Base-by-base conservation (phyloP, 1,140 invertebrate genomes). In the Charaxes varanes region DNA sequence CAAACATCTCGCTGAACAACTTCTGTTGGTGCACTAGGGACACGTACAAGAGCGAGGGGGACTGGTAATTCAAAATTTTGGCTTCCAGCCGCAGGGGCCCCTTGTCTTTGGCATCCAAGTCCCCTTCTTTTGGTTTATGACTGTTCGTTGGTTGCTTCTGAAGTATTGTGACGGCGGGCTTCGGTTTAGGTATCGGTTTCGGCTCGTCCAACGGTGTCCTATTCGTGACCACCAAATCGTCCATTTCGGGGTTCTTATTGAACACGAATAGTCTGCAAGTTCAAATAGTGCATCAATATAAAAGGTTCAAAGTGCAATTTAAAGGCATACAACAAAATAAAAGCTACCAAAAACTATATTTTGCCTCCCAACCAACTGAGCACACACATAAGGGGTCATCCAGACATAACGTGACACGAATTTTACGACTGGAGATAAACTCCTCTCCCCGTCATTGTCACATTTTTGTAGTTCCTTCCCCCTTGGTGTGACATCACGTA, bases 31-130 rank as follows among this genome's bases (percentile, higher is more conserved):
- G 61, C 2, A 58, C 46, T 3, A 85, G 62, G 0, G 80, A 77
- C 0, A 89, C 65, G 30, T 88, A 88, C 24, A 89, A 80, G 4
- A 72, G 64, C 7, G 86, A 85, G 0, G 88, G 88, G 0, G 85
- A 86, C 3, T 74, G 51, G 2, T 74, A 80, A 11, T 77, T 71
- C 1, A 86, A 19, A 2, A 89, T 48, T 36, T 74, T 64, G 0
- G 87, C 82, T 40, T 80, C 66, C 3, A 88, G 16, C 47, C 77
- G 80, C 13, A 84, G 74, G 0, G 86, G 86, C 13, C 87, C 87
- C 18, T 68, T 66, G 8, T 85, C 72, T 53, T 72, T 79, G 0
- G 66, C 73, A 10, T 71, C 51, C 4, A 71, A 49, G 31, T 70
- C 54, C 7, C 57, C 35, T 2, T 62, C 49, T 1, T 62, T 55